Base-by-base conservation (phyloP, 2,888 invertebrate species). In the Branchellion lobata region DNA sequence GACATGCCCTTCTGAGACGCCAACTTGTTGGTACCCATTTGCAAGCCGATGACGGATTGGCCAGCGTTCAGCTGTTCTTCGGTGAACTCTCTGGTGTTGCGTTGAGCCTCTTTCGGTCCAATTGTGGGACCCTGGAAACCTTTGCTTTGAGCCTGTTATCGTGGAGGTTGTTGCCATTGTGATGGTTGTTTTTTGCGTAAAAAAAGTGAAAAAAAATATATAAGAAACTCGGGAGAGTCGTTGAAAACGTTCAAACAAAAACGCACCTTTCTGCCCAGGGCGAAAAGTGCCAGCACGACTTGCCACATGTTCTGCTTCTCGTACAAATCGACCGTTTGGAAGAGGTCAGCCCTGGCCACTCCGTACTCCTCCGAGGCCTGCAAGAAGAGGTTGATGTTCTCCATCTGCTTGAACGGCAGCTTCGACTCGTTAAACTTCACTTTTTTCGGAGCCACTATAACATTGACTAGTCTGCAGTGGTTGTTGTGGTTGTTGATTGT, bases 281-380 rank as follows among this genome's bases (percentile, higher is more conserved):
- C 92, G 86, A 93, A 95, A 76, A 99, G 89, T 85, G 95, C 94
- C 79, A 96, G 90, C n/a, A 95, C 94, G 72, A 98, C 97, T 91
- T 97, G 96, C 82, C 94, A 91, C 89, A 97, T 93, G 90, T 99
- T 98, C 85, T 96, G 92, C 86, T 92, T 92, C 88, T 99, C 98
- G 86, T 96, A 98, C 61, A 99, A 90, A 90, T 99, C 98, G 72
- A 97, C 96, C 0, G 98, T 98, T 89, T 98, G 98, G 91, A 99
- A 99, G 86, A 96, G 95, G 90, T 98, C 97, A 87, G 95, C 94
- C 87, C 96, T 94, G 24, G 94, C 93, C 1, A 97, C 93, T 71
- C 98, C 98, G 88, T 96, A 98, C 83, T 92, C 92, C 87, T 91
- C 92, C 80, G 94, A 94, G n/a, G 92, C 92, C 84, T 92, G 93